Percentiles rank a stretch among this genome's conserved stretches.
These are phyloP conservation scores for Rhimphoctona megacephalus DNA, from an alignment of 2,888 invertebrate genomes.

Conservation along the genomic window DNA sequence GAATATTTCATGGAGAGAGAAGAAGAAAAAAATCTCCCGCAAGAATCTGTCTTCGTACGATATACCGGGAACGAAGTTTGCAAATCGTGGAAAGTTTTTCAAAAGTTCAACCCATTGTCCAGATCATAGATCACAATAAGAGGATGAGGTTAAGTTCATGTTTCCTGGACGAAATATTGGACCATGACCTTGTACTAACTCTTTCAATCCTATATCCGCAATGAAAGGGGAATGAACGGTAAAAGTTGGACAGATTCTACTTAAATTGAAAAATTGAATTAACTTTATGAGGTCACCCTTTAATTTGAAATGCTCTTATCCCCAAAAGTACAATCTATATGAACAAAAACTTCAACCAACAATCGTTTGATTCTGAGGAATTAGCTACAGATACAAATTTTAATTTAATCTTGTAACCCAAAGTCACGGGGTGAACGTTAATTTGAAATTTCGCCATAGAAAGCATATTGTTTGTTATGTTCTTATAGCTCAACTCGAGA, in stretches of 20 bases:
- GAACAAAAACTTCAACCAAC: background rate
- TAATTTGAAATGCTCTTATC: background rate
- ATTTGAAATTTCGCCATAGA: no score
- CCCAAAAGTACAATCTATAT: background rate
- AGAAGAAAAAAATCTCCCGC: conserved; percentile 35
- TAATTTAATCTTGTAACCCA: no score
- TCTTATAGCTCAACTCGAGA: no score
- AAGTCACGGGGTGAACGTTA: no score
- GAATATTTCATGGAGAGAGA: conserved; percentile 74
- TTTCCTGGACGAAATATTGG: background rate
- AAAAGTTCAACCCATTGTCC: conserved; percentile 6
- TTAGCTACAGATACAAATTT: background rate
- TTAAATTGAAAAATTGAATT: background rate
- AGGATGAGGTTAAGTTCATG: background rate
- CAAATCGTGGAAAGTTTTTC: conserved; percentile 11
- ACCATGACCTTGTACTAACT: background rate
- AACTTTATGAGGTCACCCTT: background rate
- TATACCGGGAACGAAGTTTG: background rate
- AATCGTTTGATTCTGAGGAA: background rate
- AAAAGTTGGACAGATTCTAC: background rate
- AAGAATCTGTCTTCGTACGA: conserved; percentile 37
- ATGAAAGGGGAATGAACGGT: background rate
- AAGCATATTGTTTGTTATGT: no score
- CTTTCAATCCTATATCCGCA: background rate
- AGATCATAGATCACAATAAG: conserved; percentile 14